A percentile compares a stretch with the other conserved stretches of the same genome.
Evolutionary conservation across 1,140 invertebrate genomes (phyloP).

Genomic region (Atta colombica): DNA sequence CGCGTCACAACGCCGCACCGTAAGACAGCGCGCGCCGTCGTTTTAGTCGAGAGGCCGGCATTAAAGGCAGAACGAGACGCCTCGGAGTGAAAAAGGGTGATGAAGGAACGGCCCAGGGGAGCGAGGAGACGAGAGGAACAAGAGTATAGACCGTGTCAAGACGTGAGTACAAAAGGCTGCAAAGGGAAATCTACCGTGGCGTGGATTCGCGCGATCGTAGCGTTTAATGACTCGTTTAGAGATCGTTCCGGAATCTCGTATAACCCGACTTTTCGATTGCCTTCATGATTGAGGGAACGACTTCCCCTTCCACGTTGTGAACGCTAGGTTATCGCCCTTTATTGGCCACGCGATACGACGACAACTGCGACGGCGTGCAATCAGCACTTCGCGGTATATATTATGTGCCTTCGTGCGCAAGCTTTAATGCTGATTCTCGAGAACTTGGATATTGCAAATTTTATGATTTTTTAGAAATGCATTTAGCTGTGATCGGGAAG

Average conservation of each 20-base stretch:
- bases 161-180: slow-evolving; percentile 57
- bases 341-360: slow-evolving; percentile 31
- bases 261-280: slow-evolving; percentile 59
- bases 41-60: slow-evolving; percentile 77
- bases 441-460: background rate
- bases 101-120: background rate
- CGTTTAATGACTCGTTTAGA: slow-evolving; percentile 65
- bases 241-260: slow-evolving; percentile 61
- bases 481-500: background rate
- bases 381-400: slow-evolving; percentile 20
- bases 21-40: slow-evolving; percentile 78
- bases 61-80: slow-evolving; percentile 70
- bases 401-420: background rate
- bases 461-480: background rate
- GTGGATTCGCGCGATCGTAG: slow-evolving; percentile 51
- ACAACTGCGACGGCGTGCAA: slow-evolving; percentile 1
- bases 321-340: slow-evolving; percentile 39
- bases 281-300: slow-evolving; percentile 46
- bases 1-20: slow-evolving; percentile 80
- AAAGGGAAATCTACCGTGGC: slow-evolving; percentile 56
- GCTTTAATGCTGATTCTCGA: background rate
- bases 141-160: slow-evolving; percentile 48
- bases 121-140: background rate
- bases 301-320: background rate
- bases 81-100: slow-evolving; percentile 28